Base-by-base conservation (phyloP, 1,140 invertebrate species). In the Heliconius nattereri region DNA sequence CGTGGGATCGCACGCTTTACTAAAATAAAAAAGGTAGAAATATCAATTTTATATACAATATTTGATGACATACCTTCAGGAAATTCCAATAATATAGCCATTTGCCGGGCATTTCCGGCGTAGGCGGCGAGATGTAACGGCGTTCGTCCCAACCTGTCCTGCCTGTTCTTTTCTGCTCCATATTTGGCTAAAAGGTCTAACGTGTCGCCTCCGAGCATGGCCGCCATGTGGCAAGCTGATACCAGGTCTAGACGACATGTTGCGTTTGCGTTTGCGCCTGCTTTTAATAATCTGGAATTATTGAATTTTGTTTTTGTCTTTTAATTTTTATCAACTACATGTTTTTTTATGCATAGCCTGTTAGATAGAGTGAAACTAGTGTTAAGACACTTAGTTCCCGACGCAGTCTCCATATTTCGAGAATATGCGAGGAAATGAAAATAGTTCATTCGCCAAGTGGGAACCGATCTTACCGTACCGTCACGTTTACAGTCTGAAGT, bases 71-170 rank as follows among this genome's bases (percentile, higher is more conserved):
- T 80, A 94, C 92, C 88, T 90, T 93, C 90, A 32, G 90, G 90
- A 71, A 93, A 90, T 6, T 93, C 89, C 72, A 95, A 81, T 11
- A 95, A 74, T 40, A 94, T 88, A 1, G 92, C 92, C 40, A 95
- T 85, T 74, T 94, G 92, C 45, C 91, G 85, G 2, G 90, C 83
- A 35, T 95, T 90, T 1, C 93, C 95, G 8, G 90, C 87, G 80
- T 89, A 95, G 0, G 94, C 91, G 5, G 95, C 95, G 2, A 95
- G 81, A 75, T 95, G 95, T 19, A 95, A 75, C 0, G 94, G 92
- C 2, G 94, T 94, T 40, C 95, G 85, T 1, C 94, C 94, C 1
- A 89, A 83, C 13, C 79, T 79, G 83, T 95, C 95, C 66, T 90
- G 84, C 23, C 91, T 83, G 72, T 90, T 86, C 45, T 91, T 89